Percentiles rank a stretch among this genome's conserved stretches.
Evolutionary conservation across 2,113 vertebrate species (phyloP).

Genomic region (Callospermophilus lateralis): DNA sequence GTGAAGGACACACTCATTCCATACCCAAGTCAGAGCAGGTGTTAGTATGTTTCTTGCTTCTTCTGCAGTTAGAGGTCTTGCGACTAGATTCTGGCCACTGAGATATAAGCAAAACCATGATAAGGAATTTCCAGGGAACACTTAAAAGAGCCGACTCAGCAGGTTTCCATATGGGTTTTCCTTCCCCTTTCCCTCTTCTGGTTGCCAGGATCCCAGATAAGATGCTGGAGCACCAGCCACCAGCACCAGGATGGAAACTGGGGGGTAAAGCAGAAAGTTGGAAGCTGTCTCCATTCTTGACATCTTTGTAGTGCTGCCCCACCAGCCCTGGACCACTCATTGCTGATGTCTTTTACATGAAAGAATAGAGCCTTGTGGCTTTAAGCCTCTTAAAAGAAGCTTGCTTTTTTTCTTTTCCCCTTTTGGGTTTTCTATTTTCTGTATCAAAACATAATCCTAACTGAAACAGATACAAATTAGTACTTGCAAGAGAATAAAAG

Average conservation of each 20-base stretch:
- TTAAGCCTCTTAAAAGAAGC: conserved; percentile 38
- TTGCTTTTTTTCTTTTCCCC: not conserved
- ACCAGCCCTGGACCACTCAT: not conserved
- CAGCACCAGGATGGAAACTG: not conserved
- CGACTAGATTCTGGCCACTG: not conserved
- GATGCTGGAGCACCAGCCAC: not conserved
- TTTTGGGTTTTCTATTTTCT: conserved; percentile 61
- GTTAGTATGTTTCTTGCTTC: not conserved
- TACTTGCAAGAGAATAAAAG: conserved; percentile 54
- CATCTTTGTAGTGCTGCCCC: conserved; percentile 14
- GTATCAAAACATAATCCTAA: conserved; percentile 26
- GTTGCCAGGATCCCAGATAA: not conserved
- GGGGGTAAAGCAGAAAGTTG: not conserved
- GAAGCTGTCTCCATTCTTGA: not conserved
- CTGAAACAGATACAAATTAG: conserved; percentile 67
- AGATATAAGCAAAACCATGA: not conserved
- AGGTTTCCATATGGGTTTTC: not conserved
- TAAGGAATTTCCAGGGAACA: not conserved
- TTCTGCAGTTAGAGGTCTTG: not conserved
- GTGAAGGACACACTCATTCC: not conserved
- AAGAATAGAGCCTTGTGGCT: conserved; percentile 49
- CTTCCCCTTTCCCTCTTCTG: not conserved
- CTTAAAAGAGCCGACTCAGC: not conserved
- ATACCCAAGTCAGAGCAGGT: not conserved
- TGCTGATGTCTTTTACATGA: conserved; percentile 57